Evolutionary conservation across 2,113 vertebrate species (phyloP).

Genomic region (Urocitellus parryii): DNA sequence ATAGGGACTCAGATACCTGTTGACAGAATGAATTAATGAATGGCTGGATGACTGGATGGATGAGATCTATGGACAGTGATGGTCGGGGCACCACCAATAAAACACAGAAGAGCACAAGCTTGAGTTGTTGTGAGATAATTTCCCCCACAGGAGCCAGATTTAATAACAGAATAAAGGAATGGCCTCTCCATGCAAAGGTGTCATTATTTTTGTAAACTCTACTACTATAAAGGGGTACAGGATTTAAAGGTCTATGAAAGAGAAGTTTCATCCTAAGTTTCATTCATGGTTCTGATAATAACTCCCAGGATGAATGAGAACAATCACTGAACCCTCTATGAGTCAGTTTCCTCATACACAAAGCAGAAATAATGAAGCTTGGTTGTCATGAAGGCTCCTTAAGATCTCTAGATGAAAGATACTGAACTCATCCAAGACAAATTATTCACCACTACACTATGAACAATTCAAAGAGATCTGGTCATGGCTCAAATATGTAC

Average conservation of each 20-base stretch:
- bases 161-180: slow-evolving; percentile 68
- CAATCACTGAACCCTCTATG: slow-evolving; percentile 61
- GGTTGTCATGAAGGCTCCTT: slow-evolving; percentile 77
- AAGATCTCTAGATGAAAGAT: slow-evolving; percentile 80
- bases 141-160: slow-evolving; percentile 5
- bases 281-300: slow-evolving; percentile 60
- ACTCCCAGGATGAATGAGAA: slow-evolving; percentile 63
- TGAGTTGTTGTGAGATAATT: not conserved
- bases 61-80: slow-evolving; percentile 2
- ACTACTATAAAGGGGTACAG: slow-evolving; percentile 52
- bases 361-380: slow-evolving; percentile 79
- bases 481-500: not conserved
- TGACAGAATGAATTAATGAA: not conserved
- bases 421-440: not conserved
- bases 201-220: slow-evolving; percentile 73
- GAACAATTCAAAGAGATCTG: slow-evolving; percentile 4
- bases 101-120: not conserved
- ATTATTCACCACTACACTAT: slow-evolving; percentile 30
- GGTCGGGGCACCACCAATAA: not conserved
- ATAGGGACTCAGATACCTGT: not conserved
- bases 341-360: slow-evolving; percentile 71
- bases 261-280: slow-evolving; percentile 59
- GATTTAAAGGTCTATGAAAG: slow-evolving; percentile 67
- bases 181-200: slow-evolving; percentile 54
- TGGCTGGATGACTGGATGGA: not conserved